These are phyloP conservation scores for Oryzias woworae DNA, from an alignment of 2,113 vertebrate species.

Conservation along the genomic window DNA sequence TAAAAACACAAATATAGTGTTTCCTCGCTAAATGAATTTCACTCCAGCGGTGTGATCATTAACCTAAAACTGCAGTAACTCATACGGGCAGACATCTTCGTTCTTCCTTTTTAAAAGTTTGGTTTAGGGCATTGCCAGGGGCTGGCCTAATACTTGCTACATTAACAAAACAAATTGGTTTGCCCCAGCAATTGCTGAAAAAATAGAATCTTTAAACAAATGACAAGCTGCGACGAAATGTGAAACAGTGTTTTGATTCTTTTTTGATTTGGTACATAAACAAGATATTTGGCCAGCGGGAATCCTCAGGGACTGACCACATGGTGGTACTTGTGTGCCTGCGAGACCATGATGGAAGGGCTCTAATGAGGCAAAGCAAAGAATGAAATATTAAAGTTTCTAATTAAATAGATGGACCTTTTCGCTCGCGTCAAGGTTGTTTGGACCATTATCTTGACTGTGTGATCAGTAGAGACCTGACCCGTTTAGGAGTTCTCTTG, in stretches of 20 bases:
- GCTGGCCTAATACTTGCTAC: conserved; percentile 25
- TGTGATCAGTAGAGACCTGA: conserved; percentile 75
- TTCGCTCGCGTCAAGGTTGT: conserved; percentile 79
- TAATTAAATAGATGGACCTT: conserved; percentile 81
- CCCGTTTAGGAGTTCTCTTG: conserved; percentile 65
- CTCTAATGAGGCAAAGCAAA: conserved; percentile 78
- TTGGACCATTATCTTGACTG: conserved; percentile 78
- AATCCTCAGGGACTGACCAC: conserved; percentile 40
- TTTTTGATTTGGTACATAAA: conserved; percentile 27
- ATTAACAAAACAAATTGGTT: conserved; percentile 40
- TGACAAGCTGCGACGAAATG: conserved; percentile 25
- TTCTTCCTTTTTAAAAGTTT: conserved; percentile 11
- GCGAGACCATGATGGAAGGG: conserved; percentile 69
- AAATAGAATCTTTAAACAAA: conserved; percentile 22
- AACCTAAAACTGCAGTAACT: too few relatives aligned
- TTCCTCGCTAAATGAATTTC: too few relatives aligned
- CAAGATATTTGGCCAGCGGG: conserved; percentile 42
- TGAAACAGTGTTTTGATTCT: neutral
- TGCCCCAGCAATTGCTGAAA: conserved; percentile 2
- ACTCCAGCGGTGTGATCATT: too few relatives aligned
- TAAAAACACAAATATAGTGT: neutral
- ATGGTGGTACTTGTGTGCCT: conserved; percentile 43
- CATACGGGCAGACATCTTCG: neutral
- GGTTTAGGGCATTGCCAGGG: conserved; percentile 15
- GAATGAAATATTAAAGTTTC: conserved; percentile 83